Conservation (phyloP, 2,888 invertebrate genomes). For the Meteorus cinctellus region DNA sequence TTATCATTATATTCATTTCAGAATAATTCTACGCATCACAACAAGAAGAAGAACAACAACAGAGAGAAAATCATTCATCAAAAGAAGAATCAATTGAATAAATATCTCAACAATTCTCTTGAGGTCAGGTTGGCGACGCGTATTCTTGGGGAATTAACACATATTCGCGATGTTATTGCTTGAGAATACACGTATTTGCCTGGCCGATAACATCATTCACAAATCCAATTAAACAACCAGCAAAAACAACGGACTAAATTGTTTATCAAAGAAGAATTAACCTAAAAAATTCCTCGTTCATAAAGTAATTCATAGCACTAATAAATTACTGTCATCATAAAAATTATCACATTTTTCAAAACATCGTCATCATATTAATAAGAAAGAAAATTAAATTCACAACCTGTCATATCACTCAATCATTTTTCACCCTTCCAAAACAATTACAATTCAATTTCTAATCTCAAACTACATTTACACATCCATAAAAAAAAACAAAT, state of each 20-base stretch:
- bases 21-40: not conserved
- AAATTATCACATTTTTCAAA: too few relatives aligned
- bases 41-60: not conserved
- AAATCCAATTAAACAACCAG: not conserved
- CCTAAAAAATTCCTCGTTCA: not conserved
- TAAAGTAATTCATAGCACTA: too few relatives aligned
- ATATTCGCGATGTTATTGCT: slow-evolving; percentile 98
- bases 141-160: slow-evolving; percentile 99
- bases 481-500: too few relatives aligned
- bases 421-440: too few relatives aligned
- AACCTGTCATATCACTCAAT: too few relatives aligned
- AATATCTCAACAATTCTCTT: slow-evolving; percentile 22
- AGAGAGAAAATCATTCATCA: not conserved
- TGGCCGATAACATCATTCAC: slow-evolving; percentile 78
- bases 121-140: slow-evolving; percentile 89
- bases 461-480: too few relatives aligned
- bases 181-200: slow-evolving; percentile 98
- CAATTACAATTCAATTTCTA: too few relatives aligned
- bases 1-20: too few relatives aligned
- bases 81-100: slow-evolving; percentile 11
- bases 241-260: not conserved
- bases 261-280: not conserved
- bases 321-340: too few relatives aligned
- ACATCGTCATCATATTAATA: too few relatives aligned
- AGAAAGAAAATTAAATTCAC: too few relatives aligned